Evolutionary conservation across 2,113 vertebrate genomes (phyloP).

Genomic region (Lepus americanus): DNA sequence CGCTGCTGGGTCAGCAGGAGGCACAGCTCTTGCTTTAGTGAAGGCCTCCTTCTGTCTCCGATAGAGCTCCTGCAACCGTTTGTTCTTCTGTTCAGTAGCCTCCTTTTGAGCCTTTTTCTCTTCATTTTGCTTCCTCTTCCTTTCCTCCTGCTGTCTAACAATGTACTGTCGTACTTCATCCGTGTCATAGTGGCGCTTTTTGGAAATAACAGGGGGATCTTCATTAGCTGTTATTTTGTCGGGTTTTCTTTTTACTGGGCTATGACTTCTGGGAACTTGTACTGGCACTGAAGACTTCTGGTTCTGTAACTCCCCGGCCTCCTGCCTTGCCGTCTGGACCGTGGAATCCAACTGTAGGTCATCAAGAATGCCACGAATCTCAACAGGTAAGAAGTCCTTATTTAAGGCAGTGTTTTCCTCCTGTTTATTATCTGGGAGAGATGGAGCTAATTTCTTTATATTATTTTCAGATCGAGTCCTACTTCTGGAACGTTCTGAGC

Average conservation of each 20-base stretch:
- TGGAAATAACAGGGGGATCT: constrained; percentile 89
- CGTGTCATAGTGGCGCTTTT: constrained; percentile 95
- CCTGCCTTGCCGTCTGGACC: constrained; percentile 80
- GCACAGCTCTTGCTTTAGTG: constrained; percentile 82
- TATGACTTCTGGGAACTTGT: constrained; percentile 89
- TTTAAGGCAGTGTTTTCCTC: constrained; percentile 85
- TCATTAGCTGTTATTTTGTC: constrained; percentile 86
- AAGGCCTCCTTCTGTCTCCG: constrained; percentile 93
- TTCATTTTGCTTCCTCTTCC: constrained; percentile 93
- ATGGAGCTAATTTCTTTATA: constrained; percentile 82
- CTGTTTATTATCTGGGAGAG: constrained; percentile 80
- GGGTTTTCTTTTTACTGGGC: constrained; percentile 89
- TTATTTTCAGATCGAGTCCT: constrained; percentile 85
- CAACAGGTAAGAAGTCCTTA: constrained; percentile 91
- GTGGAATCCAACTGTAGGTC: constrained; percentile 93
- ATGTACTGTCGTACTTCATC: constrained; percentile 96
- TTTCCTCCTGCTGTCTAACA: constrained; percentile 94
- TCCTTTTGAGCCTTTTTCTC: constrained; percentile 94
- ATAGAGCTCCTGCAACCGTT: constrained; percentile 97
- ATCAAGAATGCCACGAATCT: constrained; percentile 95
- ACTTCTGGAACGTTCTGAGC: constrained; percentile 84
- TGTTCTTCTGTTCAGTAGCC: constrained; percentile 91
- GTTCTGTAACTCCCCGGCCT: constrained; percentile 84
- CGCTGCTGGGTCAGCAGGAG: constrained; percentile 85
- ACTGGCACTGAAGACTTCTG: constrained; percentile 81